Conservation (phyloP, 2,113 vertebrate species). For the Menidia beryllina region DNA sequence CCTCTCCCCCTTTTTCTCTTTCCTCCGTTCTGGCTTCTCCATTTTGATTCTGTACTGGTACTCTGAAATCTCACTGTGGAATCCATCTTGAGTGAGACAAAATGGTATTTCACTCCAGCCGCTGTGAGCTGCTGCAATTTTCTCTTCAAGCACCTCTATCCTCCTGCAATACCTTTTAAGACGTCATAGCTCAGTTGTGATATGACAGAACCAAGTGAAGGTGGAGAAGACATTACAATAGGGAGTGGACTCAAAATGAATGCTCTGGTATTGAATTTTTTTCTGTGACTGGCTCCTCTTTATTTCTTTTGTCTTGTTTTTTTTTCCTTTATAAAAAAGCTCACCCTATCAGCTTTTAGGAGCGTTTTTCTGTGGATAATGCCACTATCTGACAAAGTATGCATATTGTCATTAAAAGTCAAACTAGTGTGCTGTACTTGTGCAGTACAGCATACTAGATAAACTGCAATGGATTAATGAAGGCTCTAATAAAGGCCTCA, state of each 20-base stretch:
- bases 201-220: constrained; percentile 67
- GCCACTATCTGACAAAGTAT: constrained; percentile 12
- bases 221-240: constrained; percentile 37
- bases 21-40: constrained; percentile 75
- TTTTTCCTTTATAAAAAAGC: constrained; percentile 8
- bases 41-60: constrained; percentile 80
- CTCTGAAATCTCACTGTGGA: constrained; percentile 79
- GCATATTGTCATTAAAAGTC: constrained; percentile 12
- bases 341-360: constrained; percentile 18
- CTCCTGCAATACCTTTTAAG: constrained; percentile 75
- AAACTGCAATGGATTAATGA: constrained; percentile 52
- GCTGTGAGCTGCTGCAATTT: constrained; percentile 76
- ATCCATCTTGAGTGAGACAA: constrained; percentile 81
- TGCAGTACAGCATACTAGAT: not conserved
- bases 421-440: not conserved
- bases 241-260: constrained; percentile 55
- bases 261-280: constrained; percentile 51
- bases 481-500: constrained; percentile 36
- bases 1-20: constrained; percentile 49
- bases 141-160: constrained; percentile 69
- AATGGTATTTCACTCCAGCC: constrained; percentile 78
- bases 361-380: constrained; percentile 23
- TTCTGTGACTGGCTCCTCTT: constrained; percentile 26
- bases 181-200: constrained; percentile 70
- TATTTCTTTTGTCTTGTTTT: constrained; percentile 44